These are phyloP conservation scores for Drosophila dunni DNA, from an alignment of 1,140 invertebrate species.

Conservation along the genomic window DNA sequence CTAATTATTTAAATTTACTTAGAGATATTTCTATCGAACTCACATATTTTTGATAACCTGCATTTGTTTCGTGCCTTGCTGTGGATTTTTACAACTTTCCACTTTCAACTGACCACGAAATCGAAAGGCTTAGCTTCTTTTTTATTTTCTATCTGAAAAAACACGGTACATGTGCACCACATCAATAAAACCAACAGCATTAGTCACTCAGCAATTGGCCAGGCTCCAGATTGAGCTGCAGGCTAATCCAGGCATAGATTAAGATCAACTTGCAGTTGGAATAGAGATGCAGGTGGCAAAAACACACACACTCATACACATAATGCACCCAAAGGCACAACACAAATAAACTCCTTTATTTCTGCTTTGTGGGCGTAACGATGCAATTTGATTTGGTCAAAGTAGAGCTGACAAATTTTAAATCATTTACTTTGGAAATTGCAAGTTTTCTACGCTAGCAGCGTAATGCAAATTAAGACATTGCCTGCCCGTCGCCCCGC, in stretches of 20 bases:
- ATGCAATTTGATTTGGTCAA: constrained; percentile 60
- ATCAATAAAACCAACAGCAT: constrained; percentile 79
- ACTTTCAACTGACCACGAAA: constrained; percentile 59
- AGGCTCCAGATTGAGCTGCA: constrained; percentile 14
- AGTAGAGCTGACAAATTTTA: constrained; percentile 63
- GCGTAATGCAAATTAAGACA: constrained; percentile 65
- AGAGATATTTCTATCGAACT: background rate
- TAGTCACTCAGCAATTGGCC: constrained; percentile 59
- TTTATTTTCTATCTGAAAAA: constrained; percentile 37
- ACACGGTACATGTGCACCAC: constrained; percentile 65
- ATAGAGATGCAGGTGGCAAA: constrained; percentile 55
- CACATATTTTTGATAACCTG: background rate
- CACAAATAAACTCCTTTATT: constrained; percentile 28
- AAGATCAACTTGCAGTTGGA: constrained; percentile 7
- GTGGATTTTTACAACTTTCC: constrained; percentile 60
- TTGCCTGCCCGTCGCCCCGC: constrained; percentile 1
- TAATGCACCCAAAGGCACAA: constrained; percentile 4
- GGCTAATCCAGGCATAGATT: constrained; percentile 11
- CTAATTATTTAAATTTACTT: background rate
- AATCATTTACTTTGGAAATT: constrained; percentile 54
- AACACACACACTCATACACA: constrained; percentile 4
- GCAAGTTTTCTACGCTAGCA: constrained; percentile 52
- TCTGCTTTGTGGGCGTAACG: constrained; percentile 59
- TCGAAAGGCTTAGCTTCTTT: constrained; percentile 25
- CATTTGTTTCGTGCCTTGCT: background rate